These are phyloP conservation scores for Planococcus citri DNA, from an alignment of 1,140 invertebrate genomes.

Conservation along the genomic window DNA sequence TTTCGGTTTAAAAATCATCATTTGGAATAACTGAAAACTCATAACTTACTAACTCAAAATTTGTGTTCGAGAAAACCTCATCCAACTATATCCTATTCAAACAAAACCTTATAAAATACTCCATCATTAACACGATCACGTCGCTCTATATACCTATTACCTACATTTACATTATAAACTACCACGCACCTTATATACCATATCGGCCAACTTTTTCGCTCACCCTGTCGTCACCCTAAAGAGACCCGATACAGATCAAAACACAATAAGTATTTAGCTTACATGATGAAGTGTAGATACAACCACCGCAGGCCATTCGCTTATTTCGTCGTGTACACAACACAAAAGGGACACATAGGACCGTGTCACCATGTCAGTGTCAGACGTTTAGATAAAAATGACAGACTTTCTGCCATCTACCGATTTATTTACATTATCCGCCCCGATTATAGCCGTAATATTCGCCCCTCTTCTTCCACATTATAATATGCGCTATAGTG, in stretches of 20 bases:
- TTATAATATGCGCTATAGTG: no score
- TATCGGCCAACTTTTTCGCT: not conserved
- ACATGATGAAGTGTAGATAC: slow-evolving; percentile 20
- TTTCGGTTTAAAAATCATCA: no score
- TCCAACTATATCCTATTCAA: no score
- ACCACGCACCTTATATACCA: no score
- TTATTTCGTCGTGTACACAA: no score
- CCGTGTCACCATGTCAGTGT: slow-evolving; percentile 18
- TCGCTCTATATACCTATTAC: no score
- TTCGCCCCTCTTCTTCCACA: not conserved
- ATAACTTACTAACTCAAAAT: no score
- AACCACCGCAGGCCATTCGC: slow-evolving; percentile 17
- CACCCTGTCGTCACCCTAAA: slow-evolving; percentile 8
- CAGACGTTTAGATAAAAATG: slow-evolving; percentile 20
- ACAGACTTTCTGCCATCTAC: slow-evolving; percentile 20
- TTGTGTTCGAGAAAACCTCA: no score
- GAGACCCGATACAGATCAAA: slow-evolving; percentile 16
- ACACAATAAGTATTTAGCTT: slow-evolving; percentile 19
- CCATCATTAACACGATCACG: no score
- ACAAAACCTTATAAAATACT: no score
- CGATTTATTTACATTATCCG: slow-evolving; percentile 20
- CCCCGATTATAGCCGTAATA: slow-evolving; percentile 19
- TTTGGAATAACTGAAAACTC: no score
- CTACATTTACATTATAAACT: no score
- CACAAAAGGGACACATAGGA: slow-evolving; percentile 6